Base-by-base conservation (phyloP, 1,140 invertebrate genomes). In the Apolygus lucorum region DNA sequence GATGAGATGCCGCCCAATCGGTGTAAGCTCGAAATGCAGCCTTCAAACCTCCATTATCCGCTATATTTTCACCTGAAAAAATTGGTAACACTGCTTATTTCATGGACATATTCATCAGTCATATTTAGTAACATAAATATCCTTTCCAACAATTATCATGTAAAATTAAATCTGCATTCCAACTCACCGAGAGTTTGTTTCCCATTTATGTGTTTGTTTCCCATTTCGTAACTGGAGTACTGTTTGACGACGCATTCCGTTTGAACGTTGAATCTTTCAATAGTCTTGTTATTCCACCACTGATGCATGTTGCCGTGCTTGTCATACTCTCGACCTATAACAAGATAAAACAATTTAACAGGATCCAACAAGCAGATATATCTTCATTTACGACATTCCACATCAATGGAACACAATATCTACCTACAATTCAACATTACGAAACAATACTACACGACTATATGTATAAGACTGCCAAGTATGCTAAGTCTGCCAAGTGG, bases 261-360 rank as follows among this genome's bases (percentile, higher is more conserved):
- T 72, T 91, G 85, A 59, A 89, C 83, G 75, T 96, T 93, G 77
- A 99, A 99, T 26, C 84, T 87, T 0, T 87, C 85, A 68, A 95
- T 94, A 0, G 96, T 99, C 11, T 87, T 87, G 74, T 96, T 92
- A 71, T 96, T 92, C 97, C 96, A 99, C 97, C 97, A 99, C 70
- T 93, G 90, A 76, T 96, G 87, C 68, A 99, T 81, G 79, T 99
- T 99, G 0, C 97, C 97, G 73, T 90, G 82, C 74, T 91, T 92
- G 76, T 97, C 93, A 78, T 95, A 97, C 77, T 95, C 90, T 65
- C 91, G 79, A 34, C 90, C 90, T 88, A 54, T 34, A 74, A 73
- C 54, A 28, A 59, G 64, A 21, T n/a, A n/a, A n/a, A n/a, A n/a
- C n/a, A n/a, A n/a, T n/a, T n/a, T n/a, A n/a, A n/a, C n/a, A n/a